Evolutionary conservation across 1,140 invertebrate species (phyloP), one percentile per base, ranked within the genome.

Genomic region (Bombyx mandarina): DNA sequence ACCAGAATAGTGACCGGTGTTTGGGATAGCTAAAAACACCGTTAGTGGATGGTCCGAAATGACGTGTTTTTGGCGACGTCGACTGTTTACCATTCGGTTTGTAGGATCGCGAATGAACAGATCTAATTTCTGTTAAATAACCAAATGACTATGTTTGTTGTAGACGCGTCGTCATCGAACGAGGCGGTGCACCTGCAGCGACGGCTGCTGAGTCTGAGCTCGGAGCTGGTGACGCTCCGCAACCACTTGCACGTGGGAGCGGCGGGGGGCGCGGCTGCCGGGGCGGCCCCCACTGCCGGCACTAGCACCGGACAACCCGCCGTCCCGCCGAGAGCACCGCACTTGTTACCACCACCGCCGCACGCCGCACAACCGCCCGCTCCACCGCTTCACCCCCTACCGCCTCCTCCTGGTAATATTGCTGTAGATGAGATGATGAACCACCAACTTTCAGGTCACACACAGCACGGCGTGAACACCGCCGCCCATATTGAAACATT

Each of bases 131-230:
- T 35, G 2, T 35, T 2, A 35, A 35, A 35, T 5, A 35, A 35
- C 4, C 26, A 35, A 35, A 35, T 10, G 4, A 53, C 6, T 22
- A 3, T 48, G 6, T 51, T 6, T 53, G 43, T 91, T 90, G 7
- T 90, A 97, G 96, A 97, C 94, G 95, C 95, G 62, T 96, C 95
- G 62, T 96, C 95, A 47, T 96, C 95, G 67, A 96, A 96, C 89
- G 96, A 97, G 90, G 95, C 95, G 48, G 95, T 96, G 66, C 95
- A 97, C 77, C 89, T 97, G 66, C 95, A 97, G 88, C 95, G 97
- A 77, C 91, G 95, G 57, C 89, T 97, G 63, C 93, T 95, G 65
- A 96, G 94, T 83, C 90, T 97, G 61, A 96, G 94, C 87, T 95
- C 94, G 50, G 95, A 97, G 88, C 88, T 97, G 88, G 94, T 96